A percentile compares a stretch with the other conserved stretches of the same genome.
Conservation (phyloP, 2,797 vertebrate genomes). For the Bryconaethiops microstoma region DNA sequence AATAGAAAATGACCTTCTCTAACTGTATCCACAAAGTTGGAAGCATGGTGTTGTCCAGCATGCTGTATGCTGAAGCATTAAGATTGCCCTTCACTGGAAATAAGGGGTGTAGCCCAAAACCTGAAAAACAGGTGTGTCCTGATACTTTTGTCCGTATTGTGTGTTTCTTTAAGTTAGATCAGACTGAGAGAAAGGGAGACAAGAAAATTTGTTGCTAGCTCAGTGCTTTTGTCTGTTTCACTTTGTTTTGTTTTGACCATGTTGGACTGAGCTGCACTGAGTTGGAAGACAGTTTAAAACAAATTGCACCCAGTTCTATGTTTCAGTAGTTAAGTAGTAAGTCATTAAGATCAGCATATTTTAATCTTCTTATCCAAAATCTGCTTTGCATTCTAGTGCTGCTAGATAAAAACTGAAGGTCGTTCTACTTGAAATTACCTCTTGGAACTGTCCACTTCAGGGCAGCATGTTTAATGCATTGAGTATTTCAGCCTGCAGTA, state of each 20-base stretch:
- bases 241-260: background rate
- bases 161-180: background rate
- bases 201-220: background rate
- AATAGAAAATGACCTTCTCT: too few species aligned
- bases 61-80: too few species aligned
- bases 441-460: constrained; percentile 23
- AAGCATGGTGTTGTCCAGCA: too few species aligned
- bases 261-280: background rate
- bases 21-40: too few species aligned
- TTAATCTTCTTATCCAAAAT: background rate
- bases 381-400: background rate
- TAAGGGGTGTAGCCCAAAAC: too few species aligned
- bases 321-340: background rate
- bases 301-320: background rate
- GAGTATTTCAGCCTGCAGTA: background rate
- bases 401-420: background rate
- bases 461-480: constrained; percentile 7
- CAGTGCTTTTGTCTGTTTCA: background rate
- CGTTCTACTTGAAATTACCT: constrained; percentile 26
- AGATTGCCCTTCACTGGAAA: too few species aligned
- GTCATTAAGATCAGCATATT: background rate
- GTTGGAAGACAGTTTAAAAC: background rate
- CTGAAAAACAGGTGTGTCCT: too few species aligned
- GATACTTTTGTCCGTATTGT: too few species aligned
- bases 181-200: background rate